Evolutionary conservation across 2,113 vertebrate species (phyloP).

Genomic region (Symphodus melops): DNA sequence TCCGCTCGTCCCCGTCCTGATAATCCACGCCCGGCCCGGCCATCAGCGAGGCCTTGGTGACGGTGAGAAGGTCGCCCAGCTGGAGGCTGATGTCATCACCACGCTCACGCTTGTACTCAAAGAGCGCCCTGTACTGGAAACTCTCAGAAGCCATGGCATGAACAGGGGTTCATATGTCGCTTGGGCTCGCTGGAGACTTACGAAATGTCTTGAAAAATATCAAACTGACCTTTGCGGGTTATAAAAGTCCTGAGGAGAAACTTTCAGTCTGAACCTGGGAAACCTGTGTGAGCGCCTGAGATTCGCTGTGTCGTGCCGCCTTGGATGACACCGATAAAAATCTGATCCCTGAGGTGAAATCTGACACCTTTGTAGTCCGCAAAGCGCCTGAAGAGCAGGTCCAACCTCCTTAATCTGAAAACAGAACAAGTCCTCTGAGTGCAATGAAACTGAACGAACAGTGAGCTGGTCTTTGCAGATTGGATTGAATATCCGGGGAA

Average conservation of each 20-base stretch:
- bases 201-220: background rate
- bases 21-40: constrained; percentile 64
- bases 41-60: constrained; percentile 77
- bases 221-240: constrained; percentile 11
- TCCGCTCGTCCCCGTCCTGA: constrained; percentile 84
- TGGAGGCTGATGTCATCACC: constrained; percentile 86
- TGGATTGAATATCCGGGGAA: background rate
- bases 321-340: constrained; percentile 20
- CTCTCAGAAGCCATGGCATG: constrained; percentile 84
- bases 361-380: background rate
- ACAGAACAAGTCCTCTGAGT: background rate
- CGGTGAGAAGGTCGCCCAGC: constrained; percentile 84
- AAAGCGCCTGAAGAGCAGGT: background rate
- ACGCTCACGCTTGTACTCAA: constrained; percentile 84
- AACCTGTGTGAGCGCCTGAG: constrained; percentile 32
- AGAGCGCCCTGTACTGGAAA: constrained; percentile 87
- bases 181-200: constrained; percentile 27
- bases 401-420: constrained; percentile 4
- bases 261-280: constrained; percentile 10
- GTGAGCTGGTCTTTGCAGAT: constrained; percentile 1
- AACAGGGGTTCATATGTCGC: constrained; percentile 29
- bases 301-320: constrained; percentile 30
- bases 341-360: constrained; percentile 55
- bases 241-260: constrained; percentile 49
- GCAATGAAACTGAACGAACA: background rate